A percentile compares a stretch with the other conserved stretches of the same genome.
Conservation (phyloP, 2,797 vertebrate genomes). For the Epinephelus coioides region DNA sequence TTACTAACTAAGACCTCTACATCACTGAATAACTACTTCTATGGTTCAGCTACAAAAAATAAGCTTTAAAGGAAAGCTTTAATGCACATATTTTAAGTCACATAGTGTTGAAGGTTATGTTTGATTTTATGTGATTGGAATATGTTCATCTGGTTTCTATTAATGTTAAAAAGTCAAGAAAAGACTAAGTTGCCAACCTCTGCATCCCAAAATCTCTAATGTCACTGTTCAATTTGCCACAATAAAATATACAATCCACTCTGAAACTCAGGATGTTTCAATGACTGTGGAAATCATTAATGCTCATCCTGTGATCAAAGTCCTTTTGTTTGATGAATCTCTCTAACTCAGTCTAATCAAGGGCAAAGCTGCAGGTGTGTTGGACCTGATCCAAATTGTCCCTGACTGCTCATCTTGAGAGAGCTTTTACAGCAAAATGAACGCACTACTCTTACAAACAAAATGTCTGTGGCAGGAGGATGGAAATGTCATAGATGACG, state of each 20-base stretch:
- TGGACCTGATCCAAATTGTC: conserved; percentile 23
- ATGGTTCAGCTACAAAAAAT: conserved; percentile 64
- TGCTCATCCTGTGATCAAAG: background rate
- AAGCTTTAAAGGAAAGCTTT: conserved; percentile 50
- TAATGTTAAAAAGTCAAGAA: conserved; percentile 13
- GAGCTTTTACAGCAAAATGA: conserved; percentile 40
- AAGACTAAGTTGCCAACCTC: background rate
- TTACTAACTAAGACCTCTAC: conserved; percentile 46
- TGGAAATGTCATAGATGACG: conserved; percentile 57
- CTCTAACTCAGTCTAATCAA: conserved; percentile 13
- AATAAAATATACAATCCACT: conserved; percentile 1
- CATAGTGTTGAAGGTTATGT: conserved; percentile 13
- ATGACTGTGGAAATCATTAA: background rate
- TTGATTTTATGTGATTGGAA: conserved; percentile 20
- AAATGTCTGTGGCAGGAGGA: conserved; percentile 36
- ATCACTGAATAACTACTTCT: conserved; percentile 57
- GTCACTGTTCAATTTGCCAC: conserved; percentile 5
- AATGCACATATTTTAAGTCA: conserved; percentile 58
- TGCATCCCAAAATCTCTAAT: background rate
- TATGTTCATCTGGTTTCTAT: conserved; percentile 16
- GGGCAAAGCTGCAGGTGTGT: conserved; percentile 9
- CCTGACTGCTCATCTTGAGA: conserved; percentile 33
- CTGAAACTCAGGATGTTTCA: background rate
- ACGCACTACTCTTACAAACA: conserved; percentile 24
- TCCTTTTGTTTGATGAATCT: background rate